Conservation (phyloP, 1,140 invertebrate genomes). For the Paramacrobiotus metropolitanus region DNA sequence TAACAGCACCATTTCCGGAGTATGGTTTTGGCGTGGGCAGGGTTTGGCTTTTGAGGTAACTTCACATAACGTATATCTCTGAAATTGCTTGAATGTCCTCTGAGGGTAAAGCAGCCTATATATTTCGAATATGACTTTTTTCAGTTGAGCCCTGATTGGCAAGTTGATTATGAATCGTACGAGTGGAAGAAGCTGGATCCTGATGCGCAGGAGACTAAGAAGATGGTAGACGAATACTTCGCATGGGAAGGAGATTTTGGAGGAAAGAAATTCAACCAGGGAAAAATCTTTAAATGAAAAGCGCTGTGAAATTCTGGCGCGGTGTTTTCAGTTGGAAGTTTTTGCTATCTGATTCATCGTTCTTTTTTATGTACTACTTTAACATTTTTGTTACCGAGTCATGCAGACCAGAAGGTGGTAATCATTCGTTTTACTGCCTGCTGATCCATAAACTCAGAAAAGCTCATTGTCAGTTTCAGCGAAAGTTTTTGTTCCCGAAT, state of each 20-base stretch:
- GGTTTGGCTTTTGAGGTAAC: slow-evolving; percentile 65
- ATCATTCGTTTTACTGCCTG: too few species aligned
- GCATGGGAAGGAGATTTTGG: slow-evolving; percentile 71
- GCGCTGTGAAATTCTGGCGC: too few species aligned
- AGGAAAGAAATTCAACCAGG: slow-evolving; percentile 83
- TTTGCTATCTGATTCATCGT: too few species aligned
- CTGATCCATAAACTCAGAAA: too few species aligned
- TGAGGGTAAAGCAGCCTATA: neutral
- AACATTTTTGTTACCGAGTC: too few species aligned
- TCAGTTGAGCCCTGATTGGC: slow-evolving; percentile 66
- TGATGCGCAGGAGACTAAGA: slow-evolving; percentile 52
- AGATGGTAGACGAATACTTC: slow-evolving; percentile 72
- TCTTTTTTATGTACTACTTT: too few species aligned
- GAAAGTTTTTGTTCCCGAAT: too few species aligned
- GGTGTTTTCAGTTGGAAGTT: too few species aligned
- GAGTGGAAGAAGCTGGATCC: slow-evolving; percentile 84
- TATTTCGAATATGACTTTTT: slow-evolving; percentile 17
- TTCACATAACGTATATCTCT: slow-evolving; percentile 8
- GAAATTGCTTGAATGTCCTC: neutral
- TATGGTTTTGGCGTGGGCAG: slow-evolving; percentile 91
- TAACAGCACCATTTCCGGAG: slow-evolving; percentile 71
- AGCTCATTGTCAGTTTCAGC: too few species aligned
- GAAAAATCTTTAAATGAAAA: slow-evolving; percentile 97
- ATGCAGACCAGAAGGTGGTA: too few species aligned
- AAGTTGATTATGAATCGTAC: slow-evolving; percentile 90